Conservation (phyloP, 2,113 vertebrate genomes). For the Tragelaphus scriptus region DNA sequence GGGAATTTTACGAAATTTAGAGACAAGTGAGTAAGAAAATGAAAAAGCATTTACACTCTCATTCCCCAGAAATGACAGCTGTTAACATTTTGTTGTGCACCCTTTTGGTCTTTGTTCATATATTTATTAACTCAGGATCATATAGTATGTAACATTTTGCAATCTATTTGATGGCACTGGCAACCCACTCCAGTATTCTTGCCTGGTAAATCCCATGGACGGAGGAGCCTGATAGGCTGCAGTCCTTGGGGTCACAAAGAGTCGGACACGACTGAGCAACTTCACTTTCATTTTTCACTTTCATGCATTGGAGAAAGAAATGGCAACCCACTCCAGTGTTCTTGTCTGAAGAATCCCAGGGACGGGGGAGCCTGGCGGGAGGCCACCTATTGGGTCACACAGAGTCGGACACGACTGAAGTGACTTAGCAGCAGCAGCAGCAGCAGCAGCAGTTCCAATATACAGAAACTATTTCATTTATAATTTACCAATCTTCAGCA, state of each 20-base stretch:
- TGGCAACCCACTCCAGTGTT: too few relatives aligned
- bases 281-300: too few relatives aligned
- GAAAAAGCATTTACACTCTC: not conserved
- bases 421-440: too few relatives aligned
- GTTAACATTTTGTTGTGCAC: not conserved
- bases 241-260: too few relatives aligned
- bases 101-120: not conserved
- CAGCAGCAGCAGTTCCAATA: not conserved
- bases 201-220: too few relatives aligned
- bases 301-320: too few relatives aligned
- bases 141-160: not conserved
- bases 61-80: not conserved
- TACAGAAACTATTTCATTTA: not conserved
- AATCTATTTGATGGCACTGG: not conserved
- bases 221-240: too few relatives aligned
- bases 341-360: too few relatives aligned
- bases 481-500: not conserved
- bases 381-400: too few relatives aligned
- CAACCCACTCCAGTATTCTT: too few relatives aligned
- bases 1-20: not conserved
- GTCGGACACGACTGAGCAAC: too few relatives aligned
- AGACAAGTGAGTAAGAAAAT: not conserved
- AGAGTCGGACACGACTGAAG: too few relatives aligned
- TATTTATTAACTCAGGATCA: not conserved
- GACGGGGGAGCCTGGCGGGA: accelerated